Conservation (phyloP, 2,888 invertebrate genomes). For the Diplazon laetatorius region DNA sequence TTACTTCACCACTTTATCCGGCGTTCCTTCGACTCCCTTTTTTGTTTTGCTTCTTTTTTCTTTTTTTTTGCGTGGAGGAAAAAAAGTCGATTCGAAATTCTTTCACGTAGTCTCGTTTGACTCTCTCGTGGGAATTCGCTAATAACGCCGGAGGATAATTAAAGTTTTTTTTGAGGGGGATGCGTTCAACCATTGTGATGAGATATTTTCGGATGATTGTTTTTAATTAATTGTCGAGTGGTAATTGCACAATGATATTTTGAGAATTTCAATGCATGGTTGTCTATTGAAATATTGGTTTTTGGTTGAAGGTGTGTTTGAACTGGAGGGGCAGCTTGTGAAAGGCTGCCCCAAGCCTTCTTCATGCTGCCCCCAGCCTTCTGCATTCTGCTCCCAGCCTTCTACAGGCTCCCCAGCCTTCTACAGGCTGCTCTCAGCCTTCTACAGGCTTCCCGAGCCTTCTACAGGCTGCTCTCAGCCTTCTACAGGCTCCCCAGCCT, state of each 20-base stretch:
- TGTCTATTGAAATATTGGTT: too few relatives aligned
- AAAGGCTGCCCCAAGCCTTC: too few relatives aligned
- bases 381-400: too few relatives aligned
- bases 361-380: too few relatives aligned
- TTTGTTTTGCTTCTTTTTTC: slow-evolving; percentile 41
- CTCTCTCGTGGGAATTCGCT: slow-evolving; percentile 1
- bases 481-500: too few relatives aligned
- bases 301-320: too few relatives aligned
- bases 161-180: not conserved
- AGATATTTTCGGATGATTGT: not conserved
- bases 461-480: too few relatives aligned
- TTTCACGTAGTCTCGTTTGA: not conserved
- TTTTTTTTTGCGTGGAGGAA: slow-evolving; percentile 40
- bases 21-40: slow-evolving; percentile 50
- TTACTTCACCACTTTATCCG: slow-evolving; percentile 14
- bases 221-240: not conserved
- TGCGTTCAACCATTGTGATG: not conserved
- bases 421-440: too few relatives aligned
- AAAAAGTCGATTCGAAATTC: slow-evolving; percentile 34
- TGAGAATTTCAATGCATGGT: not conserved
- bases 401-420: too few relatives aligned
- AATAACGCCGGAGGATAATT: slow-evolving; percentile 8
- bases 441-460: too few relatives aligned
- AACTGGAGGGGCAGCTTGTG: too few relatives aligned
- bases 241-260: not conserved